Conservation (phyloP, 2,113 vertebrate species). For the Paracanthobrama guichenoti region DNA sequence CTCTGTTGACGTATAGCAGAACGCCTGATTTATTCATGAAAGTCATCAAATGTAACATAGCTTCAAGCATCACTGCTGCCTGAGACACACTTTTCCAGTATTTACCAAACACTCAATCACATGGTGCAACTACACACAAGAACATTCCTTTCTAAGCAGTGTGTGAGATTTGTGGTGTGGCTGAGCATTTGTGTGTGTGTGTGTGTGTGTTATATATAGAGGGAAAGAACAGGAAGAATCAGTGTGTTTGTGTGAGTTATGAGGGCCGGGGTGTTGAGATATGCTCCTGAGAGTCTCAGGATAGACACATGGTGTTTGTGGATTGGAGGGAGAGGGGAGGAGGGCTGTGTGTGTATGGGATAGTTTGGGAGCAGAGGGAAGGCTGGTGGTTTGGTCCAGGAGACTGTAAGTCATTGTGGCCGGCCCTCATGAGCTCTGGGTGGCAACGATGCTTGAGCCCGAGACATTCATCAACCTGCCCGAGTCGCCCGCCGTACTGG, state of each 20-base stretch:
- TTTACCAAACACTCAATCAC: slow-evolving; percentile 37
- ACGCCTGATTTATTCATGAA: background rate
- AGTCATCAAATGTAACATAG: background rate
- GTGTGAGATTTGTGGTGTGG: slow-evolving; percentile 35
- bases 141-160: slow-evolving; percentile 12
- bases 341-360: slow-evolving; percentile 64
- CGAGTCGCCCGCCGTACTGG: slow-evolving; percentile 85
- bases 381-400: slow-evolving; percentile 55
- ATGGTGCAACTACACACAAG: slow-evolving; percentile 13
- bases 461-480: slow-evolving; percentile 88
- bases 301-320: slow-evolving; percentile 75
- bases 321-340: slow-evolving; percentile 60
- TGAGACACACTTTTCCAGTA: slow-evolving; percentile 6
- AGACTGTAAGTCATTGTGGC: slow-evolving; percentile 84
- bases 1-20: background rate
- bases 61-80: background rate
- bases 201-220: slow-evolving; percentile 28
- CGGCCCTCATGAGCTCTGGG: slow-evolving; percentile 82
- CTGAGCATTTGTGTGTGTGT: background rate
- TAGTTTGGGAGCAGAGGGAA: slow-evolving; percentile 62
- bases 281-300: slow-evolving; percentile 59
- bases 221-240: slow-evolving; percentile 20
- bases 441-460: slow-evolving; percentile 88
- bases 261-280: slow-evolving; percentile 32
- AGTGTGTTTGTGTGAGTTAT: slow-evolving; percentile 47